Base-by-base conservation (phyloP, 2,888 invertebrate species). In the Oscheius myriophilus region DNA sequence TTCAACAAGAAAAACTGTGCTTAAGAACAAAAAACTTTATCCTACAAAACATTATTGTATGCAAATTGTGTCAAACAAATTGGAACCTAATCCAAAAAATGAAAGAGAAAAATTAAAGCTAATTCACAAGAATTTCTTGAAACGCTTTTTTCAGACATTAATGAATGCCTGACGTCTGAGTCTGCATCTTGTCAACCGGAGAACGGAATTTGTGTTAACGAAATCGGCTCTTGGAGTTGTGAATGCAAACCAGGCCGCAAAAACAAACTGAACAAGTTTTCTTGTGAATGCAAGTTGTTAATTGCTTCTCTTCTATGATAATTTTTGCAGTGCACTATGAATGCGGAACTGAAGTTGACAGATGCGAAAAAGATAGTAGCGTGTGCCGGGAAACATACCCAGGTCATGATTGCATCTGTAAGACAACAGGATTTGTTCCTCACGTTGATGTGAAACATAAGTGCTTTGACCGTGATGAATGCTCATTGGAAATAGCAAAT, bases 401-500 rank as follows among this genome's bases (percentile, higher is more conserved):
- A 11, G 18, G 49, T 18, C 42, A 26, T 2, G 46, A 49, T 49
- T 66, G 66, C 25, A 18, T 21, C 16, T 66, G 66, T 39, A 57
- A 57, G n/a, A n/a, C n/a, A 26, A 21, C 16, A 21, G 66, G 66
- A 3, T 66, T 57, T 42, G 55, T 33, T 46, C 57, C 18, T 11
- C 25, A 63, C 42, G 41, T 49, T 6, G 46, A 57, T n/a, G n/a
- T n/a, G n/a, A 7, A 43, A 41, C n/a, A 55, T 26, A 58, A 45
- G 52, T 39, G 57, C 39, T 43, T 46, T 23, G 66, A 66, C 42
- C 57, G 45, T 23, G 57, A 66, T 25, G 57, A 66, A 51, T 66
- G 66, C 57, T 26, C 51, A 18, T 41, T 57, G 12, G 33, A 39
- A 33, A 46, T 43, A 18, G 41, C 55, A 23, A 39, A 55, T 21